Base-by-base conservation (phyloP, 2,888 invertebrate species). In the Melieria crassipennis region DNA sequence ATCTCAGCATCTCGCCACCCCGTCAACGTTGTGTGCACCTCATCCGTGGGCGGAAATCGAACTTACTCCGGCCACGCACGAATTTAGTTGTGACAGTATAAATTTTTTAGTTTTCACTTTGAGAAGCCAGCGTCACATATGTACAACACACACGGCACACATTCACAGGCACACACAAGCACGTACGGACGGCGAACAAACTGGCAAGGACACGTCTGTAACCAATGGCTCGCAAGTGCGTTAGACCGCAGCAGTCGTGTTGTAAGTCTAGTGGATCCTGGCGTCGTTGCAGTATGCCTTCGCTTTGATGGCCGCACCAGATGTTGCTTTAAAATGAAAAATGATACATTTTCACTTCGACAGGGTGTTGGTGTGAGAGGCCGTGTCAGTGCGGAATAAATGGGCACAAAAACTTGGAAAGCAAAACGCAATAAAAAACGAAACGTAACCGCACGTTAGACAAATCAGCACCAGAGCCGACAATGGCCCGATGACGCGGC, bases 271-370 rank as follows among this genome's bases (percentile, higher is more conserved):
- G 7, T 4, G 30, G 30, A 45, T 42, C 10, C 46, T 42, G 50
- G 65, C 71, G 70, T 74, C 72, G 72, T 74, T 78, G 71, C 77
- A 30, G 78, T 78, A 77, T 79, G 77, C 75, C 75, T 78, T 78
- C 77, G 79, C 78, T 79, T 79, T 80, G 78, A 79, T 79, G 76
- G 78, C 77, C 72, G 71, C 75, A 75, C 75, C 81, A 81, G 80
- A 79, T 81, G 81, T 78, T 79, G 73, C 75, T 75, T 73, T 74
- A 78, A 75, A 79, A 78, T 78, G 78, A 78, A 79, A 79, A 76
- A 78, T 78, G 76, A 76, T 77, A 78, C 75, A 78, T 78, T 64
- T 70, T 30, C 30, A 30, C 30, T 30, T 30, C 30, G 30, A 30
- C 30, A 30, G 30, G 30, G 30, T 30, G 30, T 30, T 30, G 30